Base-by-base conservation (phyloP, 2,888 invertebrate species). In the Drosophila pseudotakahashii region DNA sequence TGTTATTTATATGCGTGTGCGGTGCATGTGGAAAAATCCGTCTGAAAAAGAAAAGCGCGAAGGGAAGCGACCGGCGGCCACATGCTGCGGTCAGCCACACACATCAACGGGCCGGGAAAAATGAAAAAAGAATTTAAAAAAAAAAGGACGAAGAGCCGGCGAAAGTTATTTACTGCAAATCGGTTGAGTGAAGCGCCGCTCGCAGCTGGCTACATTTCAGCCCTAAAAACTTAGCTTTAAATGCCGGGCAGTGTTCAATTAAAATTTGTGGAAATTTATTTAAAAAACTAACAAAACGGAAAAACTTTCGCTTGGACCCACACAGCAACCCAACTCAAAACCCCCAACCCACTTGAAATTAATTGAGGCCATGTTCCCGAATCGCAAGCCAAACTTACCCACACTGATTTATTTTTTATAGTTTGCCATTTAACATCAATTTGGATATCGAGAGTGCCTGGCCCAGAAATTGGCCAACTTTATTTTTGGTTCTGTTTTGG, bases 161-260 rank as follows among this genome's bases (percentile, higher is more conserved):
- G 82, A 86, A 82, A 82, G 84, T 82, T 82, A 82, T 82, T 82
- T 82, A 82, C 82, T 82, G 82, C 79, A 81, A 85, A 77, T 86
- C 81, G 86, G 72, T 75, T 67, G 76, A 83, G 54, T 76, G 72
- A 73, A 79, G 71, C 70, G 23, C 62, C 39, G 77, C 77, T 77
- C 78, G 71, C 73, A 78, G 75, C 70, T 76, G 78, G 72, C 54
- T 54, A 74, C 79, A 75, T 63, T 75, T 75, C 48, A 30, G 45
- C 53, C 42, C 19, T 2, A 30, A 47, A 45, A 42, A 52, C 62
- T 55, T 62, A 64, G 70, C 60, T 78, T 82, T 82, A 79, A 78
- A 77, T 39, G 19, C 11, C 4, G 39, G 26, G 19, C 44, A 11
- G 57, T 55, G 66, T 77, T 83, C 81, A 86, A 86, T 82, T 86